Evolutionary conservation across 2,113 vertebrate genomes (phyloP).

Genomic region (Gasterosteus aculeatus): DNA sequence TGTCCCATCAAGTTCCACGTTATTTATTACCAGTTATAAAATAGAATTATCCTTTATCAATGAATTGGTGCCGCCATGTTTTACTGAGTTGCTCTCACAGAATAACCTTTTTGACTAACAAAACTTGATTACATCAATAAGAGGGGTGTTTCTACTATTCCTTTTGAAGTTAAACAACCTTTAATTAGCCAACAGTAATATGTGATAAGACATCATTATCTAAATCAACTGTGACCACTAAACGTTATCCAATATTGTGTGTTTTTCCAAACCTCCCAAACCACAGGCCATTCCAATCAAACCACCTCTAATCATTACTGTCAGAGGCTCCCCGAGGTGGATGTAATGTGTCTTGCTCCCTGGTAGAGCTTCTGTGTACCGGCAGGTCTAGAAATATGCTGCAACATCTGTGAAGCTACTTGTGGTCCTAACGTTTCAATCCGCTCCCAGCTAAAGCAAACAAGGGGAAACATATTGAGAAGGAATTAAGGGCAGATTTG

Average conservation of each 20-base stretch:
- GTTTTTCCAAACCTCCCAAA: conserved; percentile 42
- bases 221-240: neutral
- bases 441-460: conserved; percentile 73
- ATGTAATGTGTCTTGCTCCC: conserved; percentile 66
- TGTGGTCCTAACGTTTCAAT: conserved; percentile 66
- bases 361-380: conserved; percentile 60
- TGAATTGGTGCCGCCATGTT: neutral
- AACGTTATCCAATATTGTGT: conserved; percentile 25
- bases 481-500: conserved; percentile 79
- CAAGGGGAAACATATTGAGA: conserved; percentile 80
- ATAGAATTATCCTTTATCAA: neutral
- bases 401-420: conserved; percentile 83
- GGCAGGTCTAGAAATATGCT: conserved; percentile 68
- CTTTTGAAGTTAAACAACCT: neutral
- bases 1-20: neutral
- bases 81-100: neutral
- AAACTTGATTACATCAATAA: neutral
- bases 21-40: neutral
- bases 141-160: neutral
- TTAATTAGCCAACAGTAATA: neutral
- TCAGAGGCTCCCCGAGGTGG: conserved; percentile 70
- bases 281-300: conserved; percentile 54
- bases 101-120: neutral
- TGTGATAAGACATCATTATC: neutral
- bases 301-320: conserved; percentile 63